phyloP scores from a whole-genome alignment of 2,797 vertebrate genomes.

The Amazonetta brasiliensis region DNA sequence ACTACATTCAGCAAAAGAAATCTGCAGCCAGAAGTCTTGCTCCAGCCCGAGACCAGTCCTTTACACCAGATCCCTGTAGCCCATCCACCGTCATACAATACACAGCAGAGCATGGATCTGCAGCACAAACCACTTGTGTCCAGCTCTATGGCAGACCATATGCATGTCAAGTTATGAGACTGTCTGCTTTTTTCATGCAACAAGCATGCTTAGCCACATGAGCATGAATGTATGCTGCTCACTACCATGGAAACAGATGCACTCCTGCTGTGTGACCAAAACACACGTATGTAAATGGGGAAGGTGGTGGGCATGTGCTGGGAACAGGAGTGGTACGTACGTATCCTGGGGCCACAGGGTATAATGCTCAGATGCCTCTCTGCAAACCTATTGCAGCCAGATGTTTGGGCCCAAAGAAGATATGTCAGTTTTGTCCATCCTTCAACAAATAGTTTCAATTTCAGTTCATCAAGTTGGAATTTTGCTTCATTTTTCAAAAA shows the following conservation, averaged over 20 bases:
- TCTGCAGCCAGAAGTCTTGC: neutral
- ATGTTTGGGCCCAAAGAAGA: neutral
- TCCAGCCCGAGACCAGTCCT: neutral
- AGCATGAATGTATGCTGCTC: rapidly evolving
- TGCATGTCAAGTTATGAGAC: neutral
- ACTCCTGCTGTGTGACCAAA: neutral
- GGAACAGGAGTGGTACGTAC: neutral
- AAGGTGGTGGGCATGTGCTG: neutral
- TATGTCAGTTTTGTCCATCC: neutral
- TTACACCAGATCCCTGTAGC: neutral
- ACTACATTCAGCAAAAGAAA: neutral
- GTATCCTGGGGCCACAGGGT: neutral
- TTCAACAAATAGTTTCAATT: neutral
- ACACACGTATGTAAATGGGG: rapidly evolving
- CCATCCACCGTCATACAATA: neutral
- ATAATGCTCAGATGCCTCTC: neutral
- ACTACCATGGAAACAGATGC: rapidly evolving
- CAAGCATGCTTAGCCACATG: rapidly evolving
- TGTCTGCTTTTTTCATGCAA: neutral
- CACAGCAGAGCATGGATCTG: neutral
- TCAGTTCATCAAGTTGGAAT: neutral
- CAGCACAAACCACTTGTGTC: neutral
- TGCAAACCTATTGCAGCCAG: neutral
- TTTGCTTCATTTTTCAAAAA: neutral
- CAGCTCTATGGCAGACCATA: neutral